Evolutionary conservation across 2,797 vertebrate species (phyloP).

Genomic region (Danionella dracula): DNA sequence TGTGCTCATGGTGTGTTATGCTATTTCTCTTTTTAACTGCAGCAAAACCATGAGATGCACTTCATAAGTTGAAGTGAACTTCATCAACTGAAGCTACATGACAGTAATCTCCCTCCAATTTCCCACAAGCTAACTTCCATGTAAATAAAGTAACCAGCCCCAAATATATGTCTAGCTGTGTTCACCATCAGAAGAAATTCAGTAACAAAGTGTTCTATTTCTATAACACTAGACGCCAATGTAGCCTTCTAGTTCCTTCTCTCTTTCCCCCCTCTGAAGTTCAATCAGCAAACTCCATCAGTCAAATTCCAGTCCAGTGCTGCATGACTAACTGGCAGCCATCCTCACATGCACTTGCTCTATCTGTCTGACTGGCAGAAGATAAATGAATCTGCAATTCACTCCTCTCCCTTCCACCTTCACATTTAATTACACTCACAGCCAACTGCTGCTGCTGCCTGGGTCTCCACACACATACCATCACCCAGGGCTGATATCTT

Average conservation of each 20-base stretch:
- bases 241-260: background rate
- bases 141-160: background rate
- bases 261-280: conserved; percentile 26
- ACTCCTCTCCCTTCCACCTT: conserved; percentile 45
- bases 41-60: too few species aligned
- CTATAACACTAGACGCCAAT: background rate
- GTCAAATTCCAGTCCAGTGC: conserved; percentile 19
- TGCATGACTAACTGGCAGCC: conserved; percentile 24
- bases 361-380: conserved; percentile 46
- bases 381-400: conserved; percentile 48
- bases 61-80: too few species aligned
- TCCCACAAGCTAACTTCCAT: background rate
- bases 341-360: background rate
- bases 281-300: conserved; percentile 38
- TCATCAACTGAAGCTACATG: too few species aligned
- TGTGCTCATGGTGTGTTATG: too few species aligned
- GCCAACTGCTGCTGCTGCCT: conserved; percentile 29
- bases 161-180: background rate
- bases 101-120: too few species aligned
- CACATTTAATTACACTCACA: conserved; percentile 50
- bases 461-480: background rate
- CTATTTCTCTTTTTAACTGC: too few species aligned
- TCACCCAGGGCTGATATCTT: background rate
- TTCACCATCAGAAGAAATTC: background rate
- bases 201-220: background rate